Percentiles rank a stretch among this genome's conserved stretches.
Evolutionary conservation across 2,113 vertebrate genomes (phyloP).

Genomic region (Aegithalos caudatus): DNA sequence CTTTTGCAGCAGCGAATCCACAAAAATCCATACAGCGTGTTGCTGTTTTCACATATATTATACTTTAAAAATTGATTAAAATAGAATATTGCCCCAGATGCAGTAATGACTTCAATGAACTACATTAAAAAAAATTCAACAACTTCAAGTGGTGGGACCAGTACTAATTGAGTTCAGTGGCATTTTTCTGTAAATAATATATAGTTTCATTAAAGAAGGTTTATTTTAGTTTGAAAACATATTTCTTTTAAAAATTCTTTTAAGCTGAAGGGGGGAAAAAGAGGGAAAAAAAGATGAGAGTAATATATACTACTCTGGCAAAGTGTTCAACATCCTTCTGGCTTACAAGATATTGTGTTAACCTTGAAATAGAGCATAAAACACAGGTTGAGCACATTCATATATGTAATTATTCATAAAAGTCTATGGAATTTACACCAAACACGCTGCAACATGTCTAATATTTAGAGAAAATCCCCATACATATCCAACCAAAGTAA

Average conservation of each 20-base stretch:
- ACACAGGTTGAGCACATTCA: not conserved
- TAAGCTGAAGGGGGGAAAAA: not conserved
- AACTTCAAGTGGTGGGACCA: not conserved
- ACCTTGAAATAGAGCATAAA: conserved; percentile 1
- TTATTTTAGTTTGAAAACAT: conserved; percentile 25
- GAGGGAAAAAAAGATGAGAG: not conserved
- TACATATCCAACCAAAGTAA: not conserved
- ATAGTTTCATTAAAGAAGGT: conserved; percentile 29
- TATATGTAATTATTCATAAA: not conserved
- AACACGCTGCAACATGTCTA: not conserved
- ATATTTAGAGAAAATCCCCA: not conserved
- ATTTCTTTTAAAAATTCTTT: conserved; percentile 28
- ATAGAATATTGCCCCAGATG: conserved; percentile 3
- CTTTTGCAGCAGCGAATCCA: not conserved
- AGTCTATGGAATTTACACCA: not conserved
- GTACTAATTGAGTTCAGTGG: conserved; percentile 29
- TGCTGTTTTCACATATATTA: not conserved
- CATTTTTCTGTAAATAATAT: conserved; percentile 35
- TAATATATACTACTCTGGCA: conserved; percentile 25
- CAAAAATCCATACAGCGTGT: not conserved
- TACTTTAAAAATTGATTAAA: conserved; percentile 7
- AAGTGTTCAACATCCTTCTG: not conserved
- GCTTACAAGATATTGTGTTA: not conserved
- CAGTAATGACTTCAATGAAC: conserved; percentile 1
- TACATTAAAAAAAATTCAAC: not conserved